A percentile compares a stretch with the other conserved stretches of the same genome.
Conservation (phyloP, 2,797 vertebrate genomes). For the Sebastes steindachneri region DNA sequence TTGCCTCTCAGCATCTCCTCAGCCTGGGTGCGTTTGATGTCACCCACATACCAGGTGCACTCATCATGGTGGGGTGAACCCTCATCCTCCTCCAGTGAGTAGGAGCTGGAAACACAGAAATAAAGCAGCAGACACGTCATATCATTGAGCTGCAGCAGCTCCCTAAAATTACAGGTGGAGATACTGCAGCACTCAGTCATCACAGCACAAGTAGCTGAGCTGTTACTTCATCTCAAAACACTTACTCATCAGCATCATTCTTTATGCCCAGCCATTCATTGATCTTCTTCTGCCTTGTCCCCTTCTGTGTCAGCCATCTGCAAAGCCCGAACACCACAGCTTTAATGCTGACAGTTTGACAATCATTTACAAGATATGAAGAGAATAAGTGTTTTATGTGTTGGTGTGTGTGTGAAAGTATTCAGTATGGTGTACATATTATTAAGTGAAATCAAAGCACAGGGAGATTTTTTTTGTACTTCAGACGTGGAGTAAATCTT, state of each 20-base stretch:
- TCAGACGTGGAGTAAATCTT: background rate
- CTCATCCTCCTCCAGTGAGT: conserved; percentile 90
- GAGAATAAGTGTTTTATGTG: background rate
- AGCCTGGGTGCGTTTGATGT: conserved; percentile 91
- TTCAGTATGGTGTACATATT: background rate
- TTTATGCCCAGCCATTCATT: conserved; percentile 98
- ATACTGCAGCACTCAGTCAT: background rate
- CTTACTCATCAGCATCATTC: conserved; percentile 96
- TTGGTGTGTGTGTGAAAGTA: background rate
- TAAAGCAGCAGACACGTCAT: background rate
- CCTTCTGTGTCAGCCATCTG: conserved; percentile 99
- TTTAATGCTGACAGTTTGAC: background rate
- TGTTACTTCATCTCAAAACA: conserved; percentile 39
- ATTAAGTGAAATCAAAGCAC: background rate
- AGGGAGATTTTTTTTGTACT: background rate
- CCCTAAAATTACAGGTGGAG: conserved; percentile 10
- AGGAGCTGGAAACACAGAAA: conserved; percentile 79
- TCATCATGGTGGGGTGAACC: conserved; percentile 89
- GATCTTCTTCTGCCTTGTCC: conserved; percentile 95
- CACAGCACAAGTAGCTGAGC: background rate
- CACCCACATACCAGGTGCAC: conserved; percentile 92
- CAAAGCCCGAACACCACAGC: conserved; percentile 27
- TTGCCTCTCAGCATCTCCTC: conserved; percentile 92
- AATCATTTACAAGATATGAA: background rate
- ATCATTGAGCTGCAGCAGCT: background rate